Base-by-base conservation (phyloP, 2,888 invertebrate species). In the Tuta absoluta region DNA sequence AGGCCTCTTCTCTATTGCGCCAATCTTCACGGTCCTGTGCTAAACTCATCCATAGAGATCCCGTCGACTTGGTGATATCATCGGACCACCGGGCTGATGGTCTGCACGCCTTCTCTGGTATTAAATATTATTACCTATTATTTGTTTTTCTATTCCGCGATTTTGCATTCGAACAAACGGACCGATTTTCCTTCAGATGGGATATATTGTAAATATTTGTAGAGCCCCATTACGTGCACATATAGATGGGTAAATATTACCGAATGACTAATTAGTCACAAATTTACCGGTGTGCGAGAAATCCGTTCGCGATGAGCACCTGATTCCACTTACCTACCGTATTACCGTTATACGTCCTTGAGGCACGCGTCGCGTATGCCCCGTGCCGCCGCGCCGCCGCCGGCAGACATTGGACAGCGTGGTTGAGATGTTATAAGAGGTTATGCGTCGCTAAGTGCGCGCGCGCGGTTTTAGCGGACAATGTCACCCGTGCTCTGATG, bases 221-320 rank as follows among this genome's bases (percentile, higher is more conserved):
- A 45, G 45, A 17, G n/a, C 45, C 45, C 45, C n/a, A n/a, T 17
- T 45, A 45, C 45, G 45, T 45, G 0, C n/a, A 17, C 45, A 45
- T n/a, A 41, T 41, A 45, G 45, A 41, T 41, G 41, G 14, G 14
- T 3, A 14, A 45, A 45, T 45, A 45, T 45, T 45, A n/a, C 45
- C 45, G n/a, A 45, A n/a, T 45, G 45, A 45, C 45, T 45, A 45
- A 45, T 45, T 17, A 45, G 45, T 17, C 17, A 17, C 45, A 17
- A n/a, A 45, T 45, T 45, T 45, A 45, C 45, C 45, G n/a, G 41
- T 41, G 41, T 41, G 45, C n/a, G 45, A 45, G 17, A 14, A 45
- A 45, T 45, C 45, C 45, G 33, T 33, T 33, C 33, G 4, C 33
- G 33, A 33, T 33, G 33, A 33, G 33, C 17, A 45, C n/a, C 45